phyloP scores from a whole-genome alignment of 2,797 vertebrate species.

The Peromyscus melanophrys region DNA sequence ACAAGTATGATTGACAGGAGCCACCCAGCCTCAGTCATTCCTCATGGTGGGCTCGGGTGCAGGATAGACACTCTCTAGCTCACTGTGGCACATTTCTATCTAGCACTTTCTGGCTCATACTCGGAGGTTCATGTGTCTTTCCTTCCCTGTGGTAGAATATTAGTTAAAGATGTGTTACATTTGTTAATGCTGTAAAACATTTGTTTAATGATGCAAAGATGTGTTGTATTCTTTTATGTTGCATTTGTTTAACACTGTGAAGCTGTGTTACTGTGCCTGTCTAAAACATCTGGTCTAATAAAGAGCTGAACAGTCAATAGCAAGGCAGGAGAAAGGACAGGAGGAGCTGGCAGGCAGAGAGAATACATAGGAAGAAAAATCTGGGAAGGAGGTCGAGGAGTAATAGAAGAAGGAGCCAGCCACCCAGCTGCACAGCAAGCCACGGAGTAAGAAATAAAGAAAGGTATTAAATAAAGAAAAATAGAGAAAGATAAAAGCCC shows the following conservation, averaged over 20 bases:
- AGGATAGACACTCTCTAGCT: neutral
- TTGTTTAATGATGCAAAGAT: neutral
- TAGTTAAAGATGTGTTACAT: too few relatives aligned
- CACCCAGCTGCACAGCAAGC: neutral
- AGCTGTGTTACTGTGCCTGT: neutral
- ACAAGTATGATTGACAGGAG: neutral
- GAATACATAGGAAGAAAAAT: neutral
- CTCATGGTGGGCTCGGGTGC: fast-evolving
- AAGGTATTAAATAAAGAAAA: neutral
- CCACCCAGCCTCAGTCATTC: neutral
- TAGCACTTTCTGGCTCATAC: neutral
- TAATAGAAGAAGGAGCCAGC: neutral
- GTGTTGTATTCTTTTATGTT: neutral
- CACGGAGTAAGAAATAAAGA: neutral
- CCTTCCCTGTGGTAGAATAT: neutral
- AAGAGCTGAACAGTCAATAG: neutral
- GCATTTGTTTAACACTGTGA: neutral
- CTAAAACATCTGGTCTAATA: neutral
- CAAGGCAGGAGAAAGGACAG: neutral
- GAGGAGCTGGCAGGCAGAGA: neutral
- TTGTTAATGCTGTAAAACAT: neutral
- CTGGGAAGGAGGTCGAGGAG: neutral
- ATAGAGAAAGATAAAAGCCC: neutral
- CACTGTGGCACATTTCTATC: neutral
- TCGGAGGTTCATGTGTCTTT: neutral